Evolutionary conservation across 30 jellyfish, hydroid and myxozoan genomes (phyloP), one percentile per base, ranked within the genome.

Genomic region (Cassiopea andromeda): DNA sequence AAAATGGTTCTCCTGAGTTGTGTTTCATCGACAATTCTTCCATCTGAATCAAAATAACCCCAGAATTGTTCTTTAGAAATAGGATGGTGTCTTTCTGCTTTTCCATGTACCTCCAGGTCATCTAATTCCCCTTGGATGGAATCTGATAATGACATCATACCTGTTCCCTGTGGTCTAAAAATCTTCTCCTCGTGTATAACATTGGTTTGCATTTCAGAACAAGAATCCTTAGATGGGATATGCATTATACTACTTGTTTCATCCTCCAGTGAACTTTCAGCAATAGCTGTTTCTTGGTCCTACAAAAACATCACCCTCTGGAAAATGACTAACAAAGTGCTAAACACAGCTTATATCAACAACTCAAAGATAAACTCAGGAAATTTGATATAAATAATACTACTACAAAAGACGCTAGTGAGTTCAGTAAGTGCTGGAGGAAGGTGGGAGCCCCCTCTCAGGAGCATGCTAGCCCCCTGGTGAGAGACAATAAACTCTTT

Each of bases 11-110:
- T 90, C 44, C 94, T 87, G 15, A 94, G 80, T 13, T 90, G 92
- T 58, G 81, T 97, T 78, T 94, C 98, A 77, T 82, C 89, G n/a
- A 94, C 97, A 46, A 94, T 87, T 44, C 98, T 85, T 44, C 98
- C 98, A 90, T 95, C 90, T n/a, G 71, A 45, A 72, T 94, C 98
- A 81, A 94, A 90, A 77, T 59, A 78, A 4, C 85, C 85, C 60
- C 44, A 18, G 78, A 90, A 94, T 78, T 90, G 94, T 61, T 90
- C 97, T 67, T 70, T 85, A 7, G 97, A 75, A 75, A 94, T 75
- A 19, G 98, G 98, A 17, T 90, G 43, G 46, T 81, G 87, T 72
- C 95, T 78, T 75, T 88, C 87, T 27, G 90, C 98, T 89, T 78
- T 85, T 19, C 87, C 81, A 44, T 75, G 82, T 45, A 44, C 70